phyloP scores from a whole-genome alignment of 2,113 vertebrate species.

The Mugil cephalus region DNA sequence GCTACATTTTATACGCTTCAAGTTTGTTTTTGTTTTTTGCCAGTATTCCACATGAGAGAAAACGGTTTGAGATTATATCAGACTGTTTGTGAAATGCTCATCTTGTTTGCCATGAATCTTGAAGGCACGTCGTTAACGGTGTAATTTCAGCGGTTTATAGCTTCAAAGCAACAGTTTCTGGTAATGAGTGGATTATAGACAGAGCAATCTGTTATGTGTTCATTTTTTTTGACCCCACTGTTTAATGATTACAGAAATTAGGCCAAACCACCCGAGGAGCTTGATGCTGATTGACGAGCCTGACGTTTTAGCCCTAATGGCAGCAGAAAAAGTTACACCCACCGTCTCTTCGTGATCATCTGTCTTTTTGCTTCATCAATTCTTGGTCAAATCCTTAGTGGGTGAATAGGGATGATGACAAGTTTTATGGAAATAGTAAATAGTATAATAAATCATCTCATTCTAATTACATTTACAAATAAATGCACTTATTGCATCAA shows the following conservation, averaged over 20 bases:
- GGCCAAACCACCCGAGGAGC: constrained; percentile 20
- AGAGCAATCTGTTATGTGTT: constrained; percentile 35
- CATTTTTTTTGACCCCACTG: constrained; percentile 22
- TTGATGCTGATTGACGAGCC: constrained; percentile 36
- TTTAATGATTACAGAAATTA: constrained; percentile 30
- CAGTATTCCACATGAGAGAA: constrained; percentile 31
- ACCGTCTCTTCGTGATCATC: not conserved
- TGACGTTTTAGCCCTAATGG: not conserved
- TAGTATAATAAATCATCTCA: too few relatives aligned
- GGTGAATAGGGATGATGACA: too few relatives aligned
- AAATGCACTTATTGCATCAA: too few relatives aligned
- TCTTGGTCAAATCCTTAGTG: too few relatives aligned
- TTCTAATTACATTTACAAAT: too few relatives aligned
- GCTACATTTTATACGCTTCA: constrained; percentile 12
- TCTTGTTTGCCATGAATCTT: constrained; percentile 2
- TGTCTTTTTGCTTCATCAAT: not conserved
- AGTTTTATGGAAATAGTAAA: too few relatives aligned
- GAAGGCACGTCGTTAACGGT: not conserved
- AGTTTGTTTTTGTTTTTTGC: constrained; percentile 3
- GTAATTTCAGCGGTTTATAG: constrained; percentile 4
- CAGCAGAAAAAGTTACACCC: not conserved
- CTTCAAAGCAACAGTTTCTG: constrained; percentile 14
- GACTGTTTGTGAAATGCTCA: constrained; percentile 27
- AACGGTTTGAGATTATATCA: constrained; percentile 23
- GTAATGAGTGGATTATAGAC: constrained; percentile 11